A percentile compares a stretch with the other conserved stretches of the same genome.
These are phyloP conservation scores for Steinernema khuongi DNA, from an alignment of 1,140 invertebrate genomes.

Conservation along the genomic window DNA sequence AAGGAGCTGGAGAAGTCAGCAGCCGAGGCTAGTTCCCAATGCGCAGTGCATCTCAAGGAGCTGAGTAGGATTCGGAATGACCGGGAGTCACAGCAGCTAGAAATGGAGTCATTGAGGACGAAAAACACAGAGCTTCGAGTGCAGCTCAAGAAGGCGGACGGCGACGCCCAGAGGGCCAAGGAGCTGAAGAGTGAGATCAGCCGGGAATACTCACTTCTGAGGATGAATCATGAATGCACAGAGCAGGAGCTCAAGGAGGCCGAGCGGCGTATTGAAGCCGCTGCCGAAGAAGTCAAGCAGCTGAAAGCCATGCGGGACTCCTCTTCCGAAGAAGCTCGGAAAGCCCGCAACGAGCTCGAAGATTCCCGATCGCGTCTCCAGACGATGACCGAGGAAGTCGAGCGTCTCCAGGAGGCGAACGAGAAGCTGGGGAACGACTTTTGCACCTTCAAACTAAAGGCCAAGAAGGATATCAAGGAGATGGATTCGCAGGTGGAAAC, in stretches of 20 bases:
- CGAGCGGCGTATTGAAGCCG: not conserved
- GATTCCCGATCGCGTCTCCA: not conserved
- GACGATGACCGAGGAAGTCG: not conserved
- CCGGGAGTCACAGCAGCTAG: not conserved
- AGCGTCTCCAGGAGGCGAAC: not conserved
- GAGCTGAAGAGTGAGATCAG: slow-evolving; percentile 7
- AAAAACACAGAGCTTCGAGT: not conserved
- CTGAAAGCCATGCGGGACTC: not conserved
- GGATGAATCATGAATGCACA: not conserved
- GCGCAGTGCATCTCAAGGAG: not conserved
- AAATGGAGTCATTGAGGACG: not conserved
- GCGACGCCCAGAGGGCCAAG: not conserved
- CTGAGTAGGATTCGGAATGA: not conserved
- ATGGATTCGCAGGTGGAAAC: not conserved
- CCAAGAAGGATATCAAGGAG: not conserved
- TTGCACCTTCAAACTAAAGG: not conserved
- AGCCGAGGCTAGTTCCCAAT: not conserved
- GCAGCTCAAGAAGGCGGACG: not conserved
- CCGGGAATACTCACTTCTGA: not conserved
- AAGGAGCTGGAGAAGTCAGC: not conserved
- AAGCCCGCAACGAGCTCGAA: not conserved
- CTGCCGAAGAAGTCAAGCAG: not conserved
- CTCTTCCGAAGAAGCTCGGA: not conserved
- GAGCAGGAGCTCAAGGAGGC: not conserved
- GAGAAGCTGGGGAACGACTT: not conserved